phyloP scores from a whole-genome alignment of 2,113 vertebrate species.

The Hypomesus transpacificus region DNA sequence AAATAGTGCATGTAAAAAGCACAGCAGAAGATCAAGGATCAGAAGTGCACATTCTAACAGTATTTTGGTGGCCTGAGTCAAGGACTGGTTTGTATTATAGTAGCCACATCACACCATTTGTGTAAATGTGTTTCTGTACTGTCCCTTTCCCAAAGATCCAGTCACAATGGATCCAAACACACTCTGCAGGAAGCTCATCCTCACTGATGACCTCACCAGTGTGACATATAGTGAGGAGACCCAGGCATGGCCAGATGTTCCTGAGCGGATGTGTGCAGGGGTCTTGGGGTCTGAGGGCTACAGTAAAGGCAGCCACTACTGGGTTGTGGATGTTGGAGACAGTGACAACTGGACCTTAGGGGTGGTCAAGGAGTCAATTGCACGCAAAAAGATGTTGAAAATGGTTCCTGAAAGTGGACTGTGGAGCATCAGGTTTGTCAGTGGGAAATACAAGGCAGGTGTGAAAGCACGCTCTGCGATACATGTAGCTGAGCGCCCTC shows the following conservation, averaged over 20 bases:
- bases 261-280: background rate
- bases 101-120: background rate
- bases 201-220: background rate
- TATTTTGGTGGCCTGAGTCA: too few relatives aligned
- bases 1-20: too few relatives aligned
- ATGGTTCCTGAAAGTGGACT: background rate
- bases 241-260: background rate
- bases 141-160: background rate
- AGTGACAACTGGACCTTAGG: slow-evolving; percentile 1
- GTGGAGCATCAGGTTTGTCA: background rate
- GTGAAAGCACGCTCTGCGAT: background rate
- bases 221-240: background rate
- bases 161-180: slow-evolving; percentile 5
- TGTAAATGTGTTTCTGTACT: background rate
- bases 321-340: slow-evolving; percentile 1
- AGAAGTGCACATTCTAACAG: too few relatives aligned
- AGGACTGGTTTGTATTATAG: background rate
- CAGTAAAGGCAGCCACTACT: background rate
- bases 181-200: background rate
- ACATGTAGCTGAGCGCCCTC: background rate
- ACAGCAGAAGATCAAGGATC: too few relatives aligned
- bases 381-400: background rate
- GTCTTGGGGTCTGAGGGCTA: background rate
- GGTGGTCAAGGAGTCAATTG: background rate
- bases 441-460: slow-evolving; percentile 5